Evolutionary conservation across 2,113 vertebrate species (phyloP).

Genomic region (Leucoraja erinaceus): DNA sequence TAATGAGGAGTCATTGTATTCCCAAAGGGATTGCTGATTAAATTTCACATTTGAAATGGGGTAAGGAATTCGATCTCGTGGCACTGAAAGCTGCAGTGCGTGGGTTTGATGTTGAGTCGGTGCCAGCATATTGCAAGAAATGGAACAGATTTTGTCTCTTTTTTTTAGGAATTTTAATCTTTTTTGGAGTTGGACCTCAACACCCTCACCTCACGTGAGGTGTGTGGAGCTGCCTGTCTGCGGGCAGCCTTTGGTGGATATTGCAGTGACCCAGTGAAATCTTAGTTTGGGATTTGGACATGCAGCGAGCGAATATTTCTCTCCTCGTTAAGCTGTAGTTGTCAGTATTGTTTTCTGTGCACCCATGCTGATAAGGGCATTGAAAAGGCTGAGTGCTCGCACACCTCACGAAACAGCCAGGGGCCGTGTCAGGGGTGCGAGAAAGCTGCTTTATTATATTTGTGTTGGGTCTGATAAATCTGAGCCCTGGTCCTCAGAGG

Average conservation of each 20-base stretch:
- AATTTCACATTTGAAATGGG: slow-evolving; percentile 18
- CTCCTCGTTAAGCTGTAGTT: neutral
- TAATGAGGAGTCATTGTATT: neutral
- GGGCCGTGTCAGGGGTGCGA: neutral
- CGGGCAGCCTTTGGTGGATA: neutral
- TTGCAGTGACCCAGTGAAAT: neutral
- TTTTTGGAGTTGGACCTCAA: neutral
- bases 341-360: neutral
- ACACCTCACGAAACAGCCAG: slow-evolving; percentile 30
- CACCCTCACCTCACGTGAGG: neutral
- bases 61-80: slow-evolving; percentile 18
- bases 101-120: neutral
- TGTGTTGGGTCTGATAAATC: slow-evolving; percentile 34
- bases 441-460: slow-evolving; percentile 14
- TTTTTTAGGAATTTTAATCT: neutral
- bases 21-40: too few species aligned
- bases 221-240: neutral
- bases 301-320: neutral
- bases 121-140: neutral
- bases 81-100: neutral
- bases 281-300: neutral
- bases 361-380: neutral
- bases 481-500: slow-evolving; percentile 27
- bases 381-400: neutral
- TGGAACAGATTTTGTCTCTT: neutral